Evolutionary conservation across 2,888 invertebrate species (phyloP).

Genomic region (Sinopyrophorus schimmeli): DNA sequence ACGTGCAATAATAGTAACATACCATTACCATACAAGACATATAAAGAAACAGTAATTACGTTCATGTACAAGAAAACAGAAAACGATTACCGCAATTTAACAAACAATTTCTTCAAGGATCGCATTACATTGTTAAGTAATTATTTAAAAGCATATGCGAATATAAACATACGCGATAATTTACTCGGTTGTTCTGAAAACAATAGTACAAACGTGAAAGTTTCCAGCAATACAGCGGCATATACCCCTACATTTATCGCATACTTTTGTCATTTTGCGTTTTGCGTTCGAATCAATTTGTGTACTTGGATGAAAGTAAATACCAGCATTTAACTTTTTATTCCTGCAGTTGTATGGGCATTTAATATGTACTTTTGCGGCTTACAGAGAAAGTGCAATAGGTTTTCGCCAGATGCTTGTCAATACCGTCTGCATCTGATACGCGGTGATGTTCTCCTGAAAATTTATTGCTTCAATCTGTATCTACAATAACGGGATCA

Average conservation of each 20-base stretch:
- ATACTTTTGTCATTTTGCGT: constrained; percentile 23
- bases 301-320: constrained; percentile 21
- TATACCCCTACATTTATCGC: constrained; percentile 12
- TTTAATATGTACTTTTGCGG: constrained; percentile 19
- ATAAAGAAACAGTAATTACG: too few relatives aligned
- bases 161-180: constrained; percentile 23
- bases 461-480: constrained; percentile 10
- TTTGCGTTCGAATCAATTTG: constrained; percentile 16
- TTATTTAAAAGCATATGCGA: constrained; percentile 10
- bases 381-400: constrained; percentile 25
- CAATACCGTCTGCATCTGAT: constrained; percentile 19
- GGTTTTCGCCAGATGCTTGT: constrained; percentile 19
- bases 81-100: background rate
- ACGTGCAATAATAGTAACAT: too few relatives aligned
- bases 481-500: constrained; percentile 24
- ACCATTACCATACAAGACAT: too few relatives aligned
- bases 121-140: constrained; percentile 15
- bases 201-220: constrained; percentile 29
- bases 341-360: constrained; percentile 14
- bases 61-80: constrained; percentile 5
- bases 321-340: constrained; percentile 16
- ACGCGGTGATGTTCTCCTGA: constrained; percentile 15
- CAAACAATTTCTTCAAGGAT: constrained; percentile 3
- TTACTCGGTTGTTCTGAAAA: constrained; percentile 16
- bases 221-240: constrained; percentile 20